Evolutionary conservation across 2,113 vertebrate genomes (phyloP).

Genomic region (Prionailurus bengalensis): DNA sequence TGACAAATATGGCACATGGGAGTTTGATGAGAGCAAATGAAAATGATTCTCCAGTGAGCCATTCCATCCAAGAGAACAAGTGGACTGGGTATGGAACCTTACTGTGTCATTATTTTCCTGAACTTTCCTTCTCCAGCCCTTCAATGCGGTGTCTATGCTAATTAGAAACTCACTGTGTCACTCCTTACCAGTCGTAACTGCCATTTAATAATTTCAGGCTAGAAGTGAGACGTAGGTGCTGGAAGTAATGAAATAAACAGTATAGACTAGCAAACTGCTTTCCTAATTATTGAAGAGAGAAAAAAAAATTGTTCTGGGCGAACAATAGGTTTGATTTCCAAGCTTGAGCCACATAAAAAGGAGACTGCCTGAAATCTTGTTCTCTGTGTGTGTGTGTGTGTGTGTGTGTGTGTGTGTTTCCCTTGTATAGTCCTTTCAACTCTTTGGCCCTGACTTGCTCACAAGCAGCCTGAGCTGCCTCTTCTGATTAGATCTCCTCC

Average conservation of each 20-base stretch:
- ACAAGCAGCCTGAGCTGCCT: slow-evolving; percentile 59
- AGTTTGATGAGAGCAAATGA: background rate
- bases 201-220: background rate
- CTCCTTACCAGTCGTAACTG: background rate
- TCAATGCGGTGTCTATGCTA: background rate
- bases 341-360: background rate
- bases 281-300: background rate
- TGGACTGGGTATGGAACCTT: background rate
- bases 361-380: background rate
- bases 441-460: background rate
- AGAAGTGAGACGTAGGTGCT: background rate
- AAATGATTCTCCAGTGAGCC: background rate
- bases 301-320: background rate
- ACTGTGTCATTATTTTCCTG: background rate
- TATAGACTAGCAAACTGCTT: background rate
- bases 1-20: background rate
- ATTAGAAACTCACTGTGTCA: background rate
- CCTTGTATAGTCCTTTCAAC: background rate
- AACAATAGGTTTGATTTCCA: background rate
- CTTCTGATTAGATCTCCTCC: slow-evolving; percentile 4
- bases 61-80: background rate
- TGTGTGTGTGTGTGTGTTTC: too few relatives aligned
- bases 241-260: background rate
- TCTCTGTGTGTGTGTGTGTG: background rate
- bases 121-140: background rate